These are phyloP conservation scores for Ladona fulva DNA, from an alignment of 1,140 invertebrate species.

Conservation along the genomic window DNA sequence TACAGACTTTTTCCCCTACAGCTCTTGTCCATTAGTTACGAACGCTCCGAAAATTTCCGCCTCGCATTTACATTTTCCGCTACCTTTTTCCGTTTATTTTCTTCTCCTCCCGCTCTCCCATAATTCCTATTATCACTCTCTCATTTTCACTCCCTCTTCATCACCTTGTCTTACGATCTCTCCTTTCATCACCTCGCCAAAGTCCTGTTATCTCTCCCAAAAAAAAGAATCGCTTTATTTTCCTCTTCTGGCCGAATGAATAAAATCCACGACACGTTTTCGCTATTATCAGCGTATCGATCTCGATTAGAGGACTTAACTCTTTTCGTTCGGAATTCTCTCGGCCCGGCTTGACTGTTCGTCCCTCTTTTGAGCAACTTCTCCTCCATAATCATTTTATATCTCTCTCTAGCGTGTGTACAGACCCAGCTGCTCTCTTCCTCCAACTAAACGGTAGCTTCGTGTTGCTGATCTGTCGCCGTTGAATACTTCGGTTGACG, in stretches of 20 bases:
- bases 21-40: no score
- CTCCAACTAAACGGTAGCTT: no score
- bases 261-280: conserved; percentile 1
- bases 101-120: background rate
- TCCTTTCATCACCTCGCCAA: background rate
- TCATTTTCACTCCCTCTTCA: background rate
- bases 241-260: background rate
- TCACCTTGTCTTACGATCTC: background rate
- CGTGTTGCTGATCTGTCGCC: no score
- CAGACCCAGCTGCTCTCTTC: no score
- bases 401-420: no score
- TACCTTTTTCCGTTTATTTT: background rate
- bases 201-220: background rate
- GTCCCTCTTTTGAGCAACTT: no score
- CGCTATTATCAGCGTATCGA: background rate
- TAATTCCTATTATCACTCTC: background rate
- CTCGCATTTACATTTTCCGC: background rate
- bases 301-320: background rate
- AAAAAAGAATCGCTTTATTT: background rate
- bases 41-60: background rate
- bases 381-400: no score
- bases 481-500: no score
- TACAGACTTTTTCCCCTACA: no score
- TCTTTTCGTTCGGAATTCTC: no score
- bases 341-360: no score